Evolutionary conservation across 2,113 vertebrate genomes (phyloP), one percentile per base, ranked within the genome.

Genomic region (Platanista minor): DNA sequence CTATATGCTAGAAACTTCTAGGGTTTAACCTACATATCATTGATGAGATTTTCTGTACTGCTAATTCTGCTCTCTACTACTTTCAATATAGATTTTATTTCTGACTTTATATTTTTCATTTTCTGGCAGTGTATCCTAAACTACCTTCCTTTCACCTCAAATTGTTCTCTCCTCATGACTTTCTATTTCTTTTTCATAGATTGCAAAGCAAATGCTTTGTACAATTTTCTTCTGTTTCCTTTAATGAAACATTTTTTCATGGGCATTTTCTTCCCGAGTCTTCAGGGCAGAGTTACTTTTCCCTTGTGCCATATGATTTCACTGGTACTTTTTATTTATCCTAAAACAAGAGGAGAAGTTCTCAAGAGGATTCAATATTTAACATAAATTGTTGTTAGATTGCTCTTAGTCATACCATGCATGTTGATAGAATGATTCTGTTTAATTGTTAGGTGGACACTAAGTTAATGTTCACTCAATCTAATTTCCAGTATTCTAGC

Each of bases 21-120:
- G n/a, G 13, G 27, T 87, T 62, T 95, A 87, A 27, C 61, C 77
- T 72, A 46, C 2, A 41, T 52, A 39, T 74, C n/a, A 64, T 2
- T 61, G 33, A 78, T 84, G 62, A 95, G 23, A 46, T 52, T 80
- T 92, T 91, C 36, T 84, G 15, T 49, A 84, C 36, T 66, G 27
- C 41, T 91, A 85, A 72, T 84, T 88, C 17, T 78, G 5, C 25
- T 89, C 13, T 90, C 33, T 90, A 74, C 20, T 31, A 25, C 72
- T 86, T 96, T 41, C 39, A 81, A 67, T 46, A 85, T 18, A 92
- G 52, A 81, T n/a, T 81, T 78, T 88, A 93, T 81, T 97, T 82
- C n/a, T 75, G 78, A 92, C 14, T 83, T 80, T 33, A 54, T 4
- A 89, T 67, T 91, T 94, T 39, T 33, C 88, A 86, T 81, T 92